Evolutionary conservation across 2,797 vertebrate species (phyloP).

Genomic region (Molothrus ater): DNA sequence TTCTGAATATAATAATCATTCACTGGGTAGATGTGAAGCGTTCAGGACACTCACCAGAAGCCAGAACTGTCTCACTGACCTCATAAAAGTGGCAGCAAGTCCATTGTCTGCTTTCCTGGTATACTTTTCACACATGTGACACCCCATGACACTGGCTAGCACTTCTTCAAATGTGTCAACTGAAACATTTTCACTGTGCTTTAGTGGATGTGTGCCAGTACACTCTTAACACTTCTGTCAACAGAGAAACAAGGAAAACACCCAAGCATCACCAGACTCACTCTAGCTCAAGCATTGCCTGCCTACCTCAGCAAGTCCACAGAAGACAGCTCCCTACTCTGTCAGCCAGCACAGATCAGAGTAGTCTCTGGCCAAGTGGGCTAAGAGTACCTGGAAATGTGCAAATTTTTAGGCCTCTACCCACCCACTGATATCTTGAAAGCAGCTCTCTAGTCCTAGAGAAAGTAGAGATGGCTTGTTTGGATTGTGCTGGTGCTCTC

Average conservation of each 20-base stretch:
- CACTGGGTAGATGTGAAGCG: neutral
- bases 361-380: neutral
- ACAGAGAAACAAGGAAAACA: neutral
- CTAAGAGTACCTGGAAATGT: neutral
- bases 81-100: neutral
- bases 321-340: neutral
- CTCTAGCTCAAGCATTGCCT: neutral
- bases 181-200: neutral
- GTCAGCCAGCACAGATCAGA: neutral
- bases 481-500: neutral
- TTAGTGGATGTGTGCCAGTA: neutral
- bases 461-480: neutral
- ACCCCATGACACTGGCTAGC: neutral
- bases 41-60: neutral
- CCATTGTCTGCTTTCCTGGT: neutral
- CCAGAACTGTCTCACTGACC: neutral
- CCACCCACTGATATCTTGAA: neutral
- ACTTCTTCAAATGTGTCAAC: neutral
- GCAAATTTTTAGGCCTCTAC: neutral
- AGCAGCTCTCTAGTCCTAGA: neutral
- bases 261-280: neutral
- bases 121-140: neutral
- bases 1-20: neutral
- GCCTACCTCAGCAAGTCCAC: neutral
- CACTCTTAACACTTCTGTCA: neutral